These are phyloP conservation scores for Notothenia rossii DNA, from an alignment of 2,113 vertebrate species.

Conservation along the genomic window DNA sequence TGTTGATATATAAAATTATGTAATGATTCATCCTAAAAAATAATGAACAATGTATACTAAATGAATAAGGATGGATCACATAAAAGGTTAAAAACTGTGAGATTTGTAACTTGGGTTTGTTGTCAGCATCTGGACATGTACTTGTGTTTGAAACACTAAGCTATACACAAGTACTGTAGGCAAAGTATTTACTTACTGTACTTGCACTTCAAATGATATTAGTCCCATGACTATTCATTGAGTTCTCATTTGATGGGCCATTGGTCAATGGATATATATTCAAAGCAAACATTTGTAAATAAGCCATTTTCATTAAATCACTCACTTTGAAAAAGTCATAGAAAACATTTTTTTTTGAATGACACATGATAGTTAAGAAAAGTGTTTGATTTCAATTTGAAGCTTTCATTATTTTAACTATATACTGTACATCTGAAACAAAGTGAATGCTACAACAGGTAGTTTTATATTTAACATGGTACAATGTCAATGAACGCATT, in stretches of 20 bases:
- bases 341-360: background rate
- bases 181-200: too few species aligned
- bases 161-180: background rate
- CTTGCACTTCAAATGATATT: background rate
- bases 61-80: too few species aligned
- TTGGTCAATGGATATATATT: background rate
- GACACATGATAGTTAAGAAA: background rate
- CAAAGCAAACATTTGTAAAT: background rate
- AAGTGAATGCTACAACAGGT: background rate
- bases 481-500: background rate
- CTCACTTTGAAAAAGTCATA: background rate
- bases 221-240: background rate
- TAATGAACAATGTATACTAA: too few species aligned
- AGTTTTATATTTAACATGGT: background rate
- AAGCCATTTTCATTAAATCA: slow-evolving; percentile 10
- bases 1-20: too few species aligned
- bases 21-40: too few species aligned
- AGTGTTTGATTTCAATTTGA: background rate
- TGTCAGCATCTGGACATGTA: too few species aligned
- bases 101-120: too few species aligned
- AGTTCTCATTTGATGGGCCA: slow-evolving; percentile 2
- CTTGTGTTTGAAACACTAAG: background rate
- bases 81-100: too few species aligned
- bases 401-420: background rate
- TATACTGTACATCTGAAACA: background rate